Percentiles rank a stretch among this genome's conserved stretches.
Evolutionary conservation across 2,113 vertebrate genomes (phyloP).

Genomic region (Micronisus gabar): DNA sequence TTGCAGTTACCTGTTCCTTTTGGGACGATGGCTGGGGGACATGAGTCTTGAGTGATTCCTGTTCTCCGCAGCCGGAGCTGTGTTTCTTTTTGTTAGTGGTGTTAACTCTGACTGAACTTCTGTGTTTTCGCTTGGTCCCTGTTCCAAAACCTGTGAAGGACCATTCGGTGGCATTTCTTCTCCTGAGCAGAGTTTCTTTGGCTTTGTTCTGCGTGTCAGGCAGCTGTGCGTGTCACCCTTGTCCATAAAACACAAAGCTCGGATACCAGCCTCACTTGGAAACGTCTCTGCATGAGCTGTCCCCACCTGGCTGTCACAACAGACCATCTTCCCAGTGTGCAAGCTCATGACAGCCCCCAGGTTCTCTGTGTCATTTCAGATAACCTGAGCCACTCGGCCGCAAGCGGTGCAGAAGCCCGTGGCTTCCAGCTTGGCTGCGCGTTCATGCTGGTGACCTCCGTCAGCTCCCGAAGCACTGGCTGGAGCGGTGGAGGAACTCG

Average conservation of each 20-base stretch:
- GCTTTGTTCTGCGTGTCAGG: accelerated
- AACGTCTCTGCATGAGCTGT: background rate
- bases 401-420: background rate
- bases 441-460: background rate
- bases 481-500: background rate
- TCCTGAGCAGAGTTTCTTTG: background rate
- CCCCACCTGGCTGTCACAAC: background rate
- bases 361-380: background rate
- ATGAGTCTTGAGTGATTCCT: accelerated
- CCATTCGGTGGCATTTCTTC: accelerated
- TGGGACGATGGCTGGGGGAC: accelerated
- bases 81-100: background rate
- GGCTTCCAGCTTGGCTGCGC: background rate
- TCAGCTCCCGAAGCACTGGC: accelerated
- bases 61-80: background rate
- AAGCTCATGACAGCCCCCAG: background rate
- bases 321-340: background rate
- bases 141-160: background rate
- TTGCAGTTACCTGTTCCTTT: background rate
- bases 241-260: background rate
- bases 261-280: background rate
- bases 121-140: background rate
- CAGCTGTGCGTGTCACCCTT: background rate
- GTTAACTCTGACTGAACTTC: background rate
- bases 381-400: background rate